phyloP scores from a whole-genome alignment of 2,113 vertebrate genomes.

The Fukomys damarensis region DNA sequence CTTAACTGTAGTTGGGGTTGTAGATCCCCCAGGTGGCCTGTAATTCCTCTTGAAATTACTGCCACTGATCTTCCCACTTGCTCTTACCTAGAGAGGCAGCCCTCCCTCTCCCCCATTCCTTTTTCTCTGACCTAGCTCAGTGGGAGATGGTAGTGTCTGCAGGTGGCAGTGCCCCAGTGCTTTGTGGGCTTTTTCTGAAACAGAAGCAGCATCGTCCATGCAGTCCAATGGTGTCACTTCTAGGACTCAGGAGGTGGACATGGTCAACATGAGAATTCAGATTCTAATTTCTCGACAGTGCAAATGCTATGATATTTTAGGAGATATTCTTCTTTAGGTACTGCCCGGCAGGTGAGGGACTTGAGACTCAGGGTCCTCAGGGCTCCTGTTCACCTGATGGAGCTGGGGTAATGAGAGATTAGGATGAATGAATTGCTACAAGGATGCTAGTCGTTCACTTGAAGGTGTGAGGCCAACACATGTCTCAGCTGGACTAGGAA shows the following conservation, averaged over 20 bases:
- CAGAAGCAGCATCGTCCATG: background rate
- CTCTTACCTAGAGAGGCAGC: background rate
- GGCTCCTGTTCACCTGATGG: background rate
- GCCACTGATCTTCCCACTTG: background rate
- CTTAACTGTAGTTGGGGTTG: background rate
- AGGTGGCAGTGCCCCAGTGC: background rate
- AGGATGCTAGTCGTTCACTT: background rate
- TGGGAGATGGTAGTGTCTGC: too few species aligned
- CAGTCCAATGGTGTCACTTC: background rate
- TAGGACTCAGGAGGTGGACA: background rate
- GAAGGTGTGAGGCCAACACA: background rate
- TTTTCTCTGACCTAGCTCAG: background rate
- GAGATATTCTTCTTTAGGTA: background rate
- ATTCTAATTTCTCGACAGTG: background rate
- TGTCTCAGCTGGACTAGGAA: background rate
- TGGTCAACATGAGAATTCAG: background rate
- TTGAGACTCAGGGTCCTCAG: accelerated
- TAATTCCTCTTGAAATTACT: background rate
- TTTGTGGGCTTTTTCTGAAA: background rate
- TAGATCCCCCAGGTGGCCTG: background rate
- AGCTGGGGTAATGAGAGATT: background rate
- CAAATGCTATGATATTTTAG: background rate
- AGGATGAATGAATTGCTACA: accelerated
- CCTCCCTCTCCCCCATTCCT: background rate
- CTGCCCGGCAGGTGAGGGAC: background rate